These are phyloP conservation scores for Macrosiphum euphorbiae DNA, from an alignment of 2,888 invertebrate genomes.

Conservation along the genomic window DNA sequence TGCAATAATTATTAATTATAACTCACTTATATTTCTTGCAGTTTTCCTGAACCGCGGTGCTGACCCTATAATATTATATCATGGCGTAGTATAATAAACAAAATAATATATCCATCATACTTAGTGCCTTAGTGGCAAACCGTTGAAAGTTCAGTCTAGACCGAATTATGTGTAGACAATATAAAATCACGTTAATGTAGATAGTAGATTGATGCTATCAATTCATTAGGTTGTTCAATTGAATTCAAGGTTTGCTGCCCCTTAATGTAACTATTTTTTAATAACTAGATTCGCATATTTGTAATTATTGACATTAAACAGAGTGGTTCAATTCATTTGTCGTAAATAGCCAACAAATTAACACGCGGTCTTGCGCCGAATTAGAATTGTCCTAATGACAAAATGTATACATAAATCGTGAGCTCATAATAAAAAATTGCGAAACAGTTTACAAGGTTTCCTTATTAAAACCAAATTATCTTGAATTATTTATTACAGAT, in stretches of 20 bases:
- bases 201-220: background rate
- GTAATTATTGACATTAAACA: constrained; percentile 12
- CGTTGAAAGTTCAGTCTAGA: background rate
- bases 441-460: constrained; percentile 14
- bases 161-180: background rate
- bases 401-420: background rate
- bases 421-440: background rate
- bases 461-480: constrained; percentile 16
- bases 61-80: background rate
- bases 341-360: background rate
- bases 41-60: background rate
- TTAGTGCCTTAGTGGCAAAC: background rate
- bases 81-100: background rate
- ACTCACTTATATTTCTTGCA: background rate
- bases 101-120: background rate
- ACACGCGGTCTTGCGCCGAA: background rate
- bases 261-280: background rate
- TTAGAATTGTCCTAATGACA: background rate
- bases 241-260: constrained; percentile 6
- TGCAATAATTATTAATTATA: background rate
- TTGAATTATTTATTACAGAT: background rate
- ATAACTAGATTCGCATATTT: background rate
- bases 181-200: background rate
- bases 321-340: background rate
- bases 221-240: background rate